Percentiles rank a stretch among this genome's conserved stretches.
Evolutionary conservation across 2,797 vertebrate genomes (phyloP).

Genomic region (Thalassophryne amazonica): DNA sequence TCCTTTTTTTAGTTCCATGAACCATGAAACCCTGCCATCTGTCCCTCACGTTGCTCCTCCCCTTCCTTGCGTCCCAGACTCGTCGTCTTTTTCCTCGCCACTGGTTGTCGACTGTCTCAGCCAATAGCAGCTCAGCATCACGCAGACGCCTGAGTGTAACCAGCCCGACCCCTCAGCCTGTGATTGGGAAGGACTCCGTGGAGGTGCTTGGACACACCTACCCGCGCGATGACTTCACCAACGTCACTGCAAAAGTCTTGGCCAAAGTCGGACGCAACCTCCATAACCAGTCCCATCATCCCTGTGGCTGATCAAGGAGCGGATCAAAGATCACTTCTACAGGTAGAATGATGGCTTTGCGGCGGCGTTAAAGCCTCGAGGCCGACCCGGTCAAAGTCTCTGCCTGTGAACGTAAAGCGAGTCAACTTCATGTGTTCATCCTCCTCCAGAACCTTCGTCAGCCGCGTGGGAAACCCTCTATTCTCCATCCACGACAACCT

Average conservation of each 20-base stretch:
- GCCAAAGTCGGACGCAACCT: conserved; percentile 85
- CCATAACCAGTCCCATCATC: conserved; percentile 87
- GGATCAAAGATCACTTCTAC: conserved; percentile 92
- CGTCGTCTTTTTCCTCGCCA: conserved; percentile 9
- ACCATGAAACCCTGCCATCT: conserved; percentile 54
- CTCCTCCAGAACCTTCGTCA: conserved; percentile 63
- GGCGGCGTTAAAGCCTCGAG: too few species aligned
- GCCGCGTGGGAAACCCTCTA: conserved; percentile 79
- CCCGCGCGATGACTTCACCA: conserved; percentile 84
- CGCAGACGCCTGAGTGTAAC: conserved; percentile 52
- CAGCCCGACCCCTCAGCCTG: conserved; percentile 31
- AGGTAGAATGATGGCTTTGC: too few species aligned
- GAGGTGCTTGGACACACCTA: conserved; percentile 81
- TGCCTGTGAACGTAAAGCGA: too few species aligned
- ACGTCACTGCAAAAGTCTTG: conserved; percentile 84
- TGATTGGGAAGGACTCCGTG: conserved; percentile 51
- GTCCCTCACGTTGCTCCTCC: conserved; percentile 22
- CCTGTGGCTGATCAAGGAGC: conserved; percentile 94
- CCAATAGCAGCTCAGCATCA: background rate
- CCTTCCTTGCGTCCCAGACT: conserved; percentile 37
- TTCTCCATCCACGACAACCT: conserved; percentile 90
- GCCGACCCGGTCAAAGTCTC: too few species aligned
- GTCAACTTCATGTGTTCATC: too few species aligned
- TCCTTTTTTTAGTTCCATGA: conserved; percentile 49
- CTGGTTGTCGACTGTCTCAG: background rate